Conservation (phyloP, 2,113 vertebrate genomes). For the Megaptera novaeangliae region DNA sequence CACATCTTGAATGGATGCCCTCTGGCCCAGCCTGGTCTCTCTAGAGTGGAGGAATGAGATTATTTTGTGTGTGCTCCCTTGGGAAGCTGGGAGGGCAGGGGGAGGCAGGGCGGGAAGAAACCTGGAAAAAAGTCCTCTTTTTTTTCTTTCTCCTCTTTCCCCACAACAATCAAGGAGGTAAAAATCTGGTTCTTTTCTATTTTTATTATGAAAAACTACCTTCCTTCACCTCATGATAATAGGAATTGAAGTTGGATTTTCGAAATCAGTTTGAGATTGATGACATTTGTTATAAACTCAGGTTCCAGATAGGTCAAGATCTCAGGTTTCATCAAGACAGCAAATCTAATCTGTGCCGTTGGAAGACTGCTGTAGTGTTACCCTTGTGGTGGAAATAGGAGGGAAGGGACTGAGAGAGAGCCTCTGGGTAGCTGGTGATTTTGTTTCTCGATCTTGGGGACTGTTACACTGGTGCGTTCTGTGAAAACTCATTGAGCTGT, state of each 20-base stretch:
- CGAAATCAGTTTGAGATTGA: neutral
- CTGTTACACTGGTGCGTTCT: neutral
- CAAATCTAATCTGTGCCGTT: fast-evolving
- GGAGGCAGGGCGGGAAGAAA: neutral
- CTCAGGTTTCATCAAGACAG: neutral
- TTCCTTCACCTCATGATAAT: neutral
- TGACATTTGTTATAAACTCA: neutral
- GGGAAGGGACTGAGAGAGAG: neutral
- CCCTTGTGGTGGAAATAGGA: neutral
- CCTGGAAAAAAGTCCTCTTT: neutral
- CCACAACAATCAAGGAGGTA: neutral
- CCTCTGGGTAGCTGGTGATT: neutral
- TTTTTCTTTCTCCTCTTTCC: neutral
- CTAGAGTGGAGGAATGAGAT: neutral
- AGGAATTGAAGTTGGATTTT: neutral
- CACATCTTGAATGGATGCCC: fast-evolving
- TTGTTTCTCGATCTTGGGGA: neutral
- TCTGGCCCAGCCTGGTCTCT: neutral
- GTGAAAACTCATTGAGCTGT: neutral
- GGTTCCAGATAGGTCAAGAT: neutral
- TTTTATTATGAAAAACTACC: neutral
- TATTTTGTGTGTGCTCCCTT: neutral
- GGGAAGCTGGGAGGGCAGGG: neutral
- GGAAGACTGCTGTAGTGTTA: neutral
- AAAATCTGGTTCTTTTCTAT: neutral